phyloP scores from a whole-genome alignment of 2,113 vertebrate species.

The Tauraco erythrolophus region DNA sequence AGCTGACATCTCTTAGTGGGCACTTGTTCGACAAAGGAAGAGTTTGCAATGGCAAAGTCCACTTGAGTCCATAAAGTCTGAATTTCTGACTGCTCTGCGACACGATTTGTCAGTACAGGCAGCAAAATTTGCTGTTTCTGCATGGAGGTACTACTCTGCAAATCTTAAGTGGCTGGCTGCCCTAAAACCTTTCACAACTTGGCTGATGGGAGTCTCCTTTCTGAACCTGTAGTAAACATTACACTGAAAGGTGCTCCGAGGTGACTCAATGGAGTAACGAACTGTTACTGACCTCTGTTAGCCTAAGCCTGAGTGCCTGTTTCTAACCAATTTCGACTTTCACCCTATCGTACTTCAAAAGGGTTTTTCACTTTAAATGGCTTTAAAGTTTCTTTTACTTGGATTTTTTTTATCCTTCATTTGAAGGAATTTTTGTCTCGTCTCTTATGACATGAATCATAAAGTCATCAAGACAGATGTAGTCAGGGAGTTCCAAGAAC shows the following conservation, averaged over 20 bases:
- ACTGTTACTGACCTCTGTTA: not conserved
- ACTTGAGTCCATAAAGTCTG: not conserved
- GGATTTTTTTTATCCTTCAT: not conserved
- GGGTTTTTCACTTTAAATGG: not conserved
- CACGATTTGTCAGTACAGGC: fast-evolving
- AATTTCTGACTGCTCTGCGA: not conserved
- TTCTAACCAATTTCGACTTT: not conserved
- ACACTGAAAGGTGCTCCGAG: not conserved
- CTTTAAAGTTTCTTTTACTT: not conserved
- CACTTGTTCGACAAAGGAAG: not conserved
- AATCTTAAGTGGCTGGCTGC: not conserved
- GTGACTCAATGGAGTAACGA: not conserved
- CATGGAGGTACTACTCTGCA: not conserved
- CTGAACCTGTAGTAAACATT: not conserved
- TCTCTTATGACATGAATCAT: not conserved
- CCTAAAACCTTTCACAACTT: not conserved
- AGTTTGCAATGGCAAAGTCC: not conserved
- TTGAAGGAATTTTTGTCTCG: not conserved
- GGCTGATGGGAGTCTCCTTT: not conserved
- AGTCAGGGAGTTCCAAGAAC: not conserved
- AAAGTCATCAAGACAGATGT: not conserved
- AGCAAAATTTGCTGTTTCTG: not conserved
- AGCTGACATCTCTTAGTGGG: not conserved
- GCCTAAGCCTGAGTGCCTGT: not conserved
- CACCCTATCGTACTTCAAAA: not conserved